Evolutionary conservation across 2,888 invertebrate species (phyloP).

Genomic region (Pasiphila rectangulata): DNA sequence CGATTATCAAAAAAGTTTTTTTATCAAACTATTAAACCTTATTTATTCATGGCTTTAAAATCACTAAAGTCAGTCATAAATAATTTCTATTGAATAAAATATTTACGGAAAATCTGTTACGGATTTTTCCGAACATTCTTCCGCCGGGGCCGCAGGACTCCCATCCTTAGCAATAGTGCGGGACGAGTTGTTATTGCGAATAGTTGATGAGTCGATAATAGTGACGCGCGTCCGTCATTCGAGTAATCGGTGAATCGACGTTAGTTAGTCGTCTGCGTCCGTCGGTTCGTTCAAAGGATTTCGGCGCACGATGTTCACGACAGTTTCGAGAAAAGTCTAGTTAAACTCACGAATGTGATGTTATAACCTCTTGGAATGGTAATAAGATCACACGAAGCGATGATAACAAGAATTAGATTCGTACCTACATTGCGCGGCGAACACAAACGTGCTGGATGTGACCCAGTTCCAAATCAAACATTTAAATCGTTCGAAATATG

Average conservation of each 20-base stretch:
- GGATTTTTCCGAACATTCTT: too few species aligned
- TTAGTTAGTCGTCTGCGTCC: slow-evolving; percentile 54
- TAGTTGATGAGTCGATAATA: slow-evolving; percentile 54
- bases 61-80: too few species aligned
- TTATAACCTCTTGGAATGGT: slow-evolving; percentile 30
- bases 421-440: neutral
- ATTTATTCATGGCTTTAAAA: too few species aligned
- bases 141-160: slow-evolving; percentile 8
- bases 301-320: slow-evolving; percentile 67
- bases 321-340: slow-evolving; percentile 68
- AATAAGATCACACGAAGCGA: slow-evolving; percentile 24
- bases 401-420: slow-evolving; percentile 20
- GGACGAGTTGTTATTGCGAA: slow-evolving; percentile 48
- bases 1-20: too few species aligned
- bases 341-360: slow-evolving; percentile 65
- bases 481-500: too few species aligned
- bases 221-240: slow-evolving; percentile 33
- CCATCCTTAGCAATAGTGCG: slow-evolving; percentile 29
- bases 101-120: neutral
- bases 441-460: neutral
- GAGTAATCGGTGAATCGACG: slow-evolving; percentile 44
- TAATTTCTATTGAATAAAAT: neutral
- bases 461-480: too few species aligned
- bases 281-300: slow-evolving; percentile 69
- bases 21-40: too few species aligned